Base-by-base conservation (phyloP, 2,888 invertebrate genomes). In the Nephrocerus scutellatus region DNA sequence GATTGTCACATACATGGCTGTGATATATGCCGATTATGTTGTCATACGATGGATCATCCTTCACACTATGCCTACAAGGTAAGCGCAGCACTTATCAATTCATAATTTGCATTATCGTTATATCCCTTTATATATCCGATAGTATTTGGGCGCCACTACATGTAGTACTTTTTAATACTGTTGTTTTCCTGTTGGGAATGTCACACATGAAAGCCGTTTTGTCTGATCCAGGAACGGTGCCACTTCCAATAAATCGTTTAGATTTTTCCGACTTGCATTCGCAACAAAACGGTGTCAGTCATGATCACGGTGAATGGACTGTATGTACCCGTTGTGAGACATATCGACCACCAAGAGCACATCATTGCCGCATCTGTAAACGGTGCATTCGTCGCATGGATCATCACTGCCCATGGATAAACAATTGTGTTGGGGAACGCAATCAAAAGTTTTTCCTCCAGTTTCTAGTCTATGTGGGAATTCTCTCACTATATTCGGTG, bases 401-500 rank as follows among this genome's bases (percentile, higher is more conserved):
- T 40, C 66, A 67, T 30, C 89, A 91, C 66, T 89, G 90, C 65
- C 84, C 87, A 5, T 88, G 87, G 87, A 89, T 91, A 31, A 92
- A 92, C 64, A 92, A 92, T 66, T 91, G 91, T 66, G 88, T 91
- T 5, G 91, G 90, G 29, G 90, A 91, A 68, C 77, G 79, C 56
- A 91, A 92, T 72, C 90, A 91, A 70, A 90, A 89, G 65, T 90
- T 84, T 70, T 91, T 91, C 68, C 76, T 91, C 49, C 85, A 91
- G 60, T 91, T 91, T 72, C 72, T 88, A 46, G 72, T 87, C 26
- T 89, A 85, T 62, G 85, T 85, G 43, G 84, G 82, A 38, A 66
- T 75, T 30, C 63, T 82, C 43, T 73, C 79, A 3, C 50, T 74
- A 1, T 84, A 85, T 62, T 79, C 84, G 7, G 74, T 84, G 26